A percentile compares a stretch with the other conserved stretches of the same genome.
Conservation (phyloP, 2,797 vertebrate genomes). For the Eulemur coronatus region DNA sequence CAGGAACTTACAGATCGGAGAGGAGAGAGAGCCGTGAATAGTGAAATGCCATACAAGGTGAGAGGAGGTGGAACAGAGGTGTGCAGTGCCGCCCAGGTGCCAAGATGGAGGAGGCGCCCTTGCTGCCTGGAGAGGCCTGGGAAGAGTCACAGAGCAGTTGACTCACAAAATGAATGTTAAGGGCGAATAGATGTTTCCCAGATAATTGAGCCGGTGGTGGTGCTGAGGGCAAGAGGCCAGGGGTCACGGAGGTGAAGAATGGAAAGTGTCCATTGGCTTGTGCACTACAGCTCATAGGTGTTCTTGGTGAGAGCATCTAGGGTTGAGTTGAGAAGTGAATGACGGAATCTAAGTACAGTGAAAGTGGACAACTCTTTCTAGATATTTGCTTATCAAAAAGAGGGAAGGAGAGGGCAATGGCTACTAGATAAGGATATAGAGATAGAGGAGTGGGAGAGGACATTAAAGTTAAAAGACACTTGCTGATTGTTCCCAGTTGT, state of each 20-base stretch:
- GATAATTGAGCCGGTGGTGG: neutral
- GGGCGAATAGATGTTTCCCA: neutral
- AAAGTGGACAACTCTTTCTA: neutral
- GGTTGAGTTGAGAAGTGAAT: neutral
- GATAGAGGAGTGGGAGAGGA: neutral
- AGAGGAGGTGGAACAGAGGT: neutral
- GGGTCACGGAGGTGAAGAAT: neutral
- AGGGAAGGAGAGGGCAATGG: neutral
- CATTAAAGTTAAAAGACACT: neutral
- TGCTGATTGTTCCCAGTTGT: neutral
- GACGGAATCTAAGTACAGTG: neutral
- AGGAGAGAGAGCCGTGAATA: neutral
- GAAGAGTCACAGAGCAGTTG: neutral
- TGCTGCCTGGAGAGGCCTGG: neutral
- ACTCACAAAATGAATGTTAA: neutral
- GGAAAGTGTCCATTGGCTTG: neutral
- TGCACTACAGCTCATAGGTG: neutral
- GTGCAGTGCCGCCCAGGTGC: no score
- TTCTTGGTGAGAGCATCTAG: neutral
- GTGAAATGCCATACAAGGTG: neutral
- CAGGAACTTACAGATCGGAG: neutral
- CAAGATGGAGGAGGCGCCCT: neutral
- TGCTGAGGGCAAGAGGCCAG: neutral
- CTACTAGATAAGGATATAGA: neutral
- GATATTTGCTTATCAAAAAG: neutral